Conservation (phyloP, 2,888 invertebrate genomes). For the Macaria liturata region DNA sequence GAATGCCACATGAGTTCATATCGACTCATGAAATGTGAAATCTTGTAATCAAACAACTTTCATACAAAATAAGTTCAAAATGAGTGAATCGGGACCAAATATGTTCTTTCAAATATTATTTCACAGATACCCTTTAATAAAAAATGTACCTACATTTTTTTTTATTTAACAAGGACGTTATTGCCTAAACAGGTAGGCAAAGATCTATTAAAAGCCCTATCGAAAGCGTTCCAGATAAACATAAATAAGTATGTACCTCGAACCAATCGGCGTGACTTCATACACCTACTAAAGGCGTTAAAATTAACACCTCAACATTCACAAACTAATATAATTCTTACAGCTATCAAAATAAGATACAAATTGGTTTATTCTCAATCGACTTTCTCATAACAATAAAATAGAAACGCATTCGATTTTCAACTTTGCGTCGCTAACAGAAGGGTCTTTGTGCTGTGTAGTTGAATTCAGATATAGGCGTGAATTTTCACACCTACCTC, state of each 20-base stretch:
- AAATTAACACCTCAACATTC: constrained; percentile 64
- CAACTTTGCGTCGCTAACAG: constrained; percentile 31
- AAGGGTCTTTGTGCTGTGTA: constrained; percentile 41
- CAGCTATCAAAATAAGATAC: constrained; percentile 1
- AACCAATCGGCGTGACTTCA: constrained; percentile 61
- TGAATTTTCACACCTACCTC: constrained; percentile 77
- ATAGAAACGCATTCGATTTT: constrained; percentile 36
- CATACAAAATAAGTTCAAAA: too few species aligned
- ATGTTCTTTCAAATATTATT: too few species aligned
- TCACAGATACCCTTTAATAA: too few species aligned
- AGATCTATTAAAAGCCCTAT: constrained; percentile 7
- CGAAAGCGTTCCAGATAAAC: constrained; percentile 31
- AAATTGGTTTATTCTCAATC: constrained; percentile 15
- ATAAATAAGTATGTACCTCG: constrained; percentile 34
- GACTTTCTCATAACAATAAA: constrained; percentile 43
- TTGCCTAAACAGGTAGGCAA: background rate
- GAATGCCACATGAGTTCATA: too few species aligned
- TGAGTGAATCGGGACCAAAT: too few species aligned
- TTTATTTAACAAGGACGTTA: too few species aligned
- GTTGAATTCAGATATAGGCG: constrained; percentile 62
- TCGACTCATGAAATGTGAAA: too few species aligned
- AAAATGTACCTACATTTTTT: too few species aligned
- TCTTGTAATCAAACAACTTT: too few species aligned
- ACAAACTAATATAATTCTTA: constrained; percentile 37
- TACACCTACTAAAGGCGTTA: constrained; percentile 64